A percentile compares a stretch with the other conserved stretches of the same genome.
Conservation (phyloP, 2,113 vertebrate species). For the Perca schrenkii region DNA sequence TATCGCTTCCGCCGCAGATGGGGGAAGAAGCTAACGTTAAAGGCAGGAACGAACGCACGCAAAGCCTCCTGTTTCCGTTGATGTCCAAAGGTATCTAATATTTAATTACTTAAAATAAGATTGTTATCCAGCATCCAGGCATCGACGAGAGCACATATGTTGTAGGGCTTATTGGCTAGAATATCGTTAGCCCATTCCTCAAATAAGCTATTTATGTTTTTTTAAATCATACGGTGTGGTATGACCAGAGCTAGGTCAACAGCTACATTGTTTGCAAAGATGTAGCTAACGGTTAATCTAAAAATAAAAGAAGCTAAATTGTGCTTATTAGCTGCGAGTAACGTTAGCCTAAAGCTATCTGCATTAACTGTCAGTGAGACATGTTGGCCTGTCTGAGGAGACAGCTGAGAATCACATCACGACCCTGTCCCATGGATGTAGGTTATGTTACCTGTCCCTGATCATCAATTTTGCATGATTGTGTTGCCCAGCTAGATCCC, state of each 20-base stretch:
- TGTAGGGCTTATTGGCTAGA: neutral
- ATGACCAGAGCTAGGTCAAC: neutral
- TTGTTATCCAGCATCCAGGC: neutral
- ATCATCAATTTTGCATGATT: neutral
- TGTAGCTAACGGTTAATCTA: neutral
- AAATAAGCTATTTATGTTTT: neutral
- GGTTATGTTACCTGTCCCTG: no score
- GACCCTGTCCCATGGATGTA: no score
- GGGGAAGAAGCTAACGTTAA: conserved; percentile 2
- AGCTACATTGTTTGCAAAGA: neutral
- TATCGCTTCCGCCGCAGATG: conserved; percentile 3
- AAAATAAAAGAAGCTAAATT: neutral
- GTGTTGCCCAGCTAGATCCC: neutral
- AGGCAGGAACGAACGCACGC: neutral
- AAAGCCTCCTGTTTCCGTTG: neutral
- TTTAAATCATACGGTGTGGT: neutral
- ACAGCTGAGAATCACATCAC: neutral
- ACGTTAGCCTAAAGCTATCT: neutral
- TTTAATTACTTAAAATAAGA: neutral
- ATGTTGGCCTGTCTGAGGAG: neutral
- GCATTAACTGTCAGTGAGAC: neutral
- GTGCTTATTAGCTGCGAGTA: neutral
- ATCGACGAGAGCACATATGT: neutral
- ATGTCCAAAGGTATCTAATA: conserved; percentile 39
- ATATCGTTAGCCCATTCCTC: neutral